phyloP scores from a whole-genome alignment of 2,113 vertebrate genomes.

The Salvator merianae region DNA sequence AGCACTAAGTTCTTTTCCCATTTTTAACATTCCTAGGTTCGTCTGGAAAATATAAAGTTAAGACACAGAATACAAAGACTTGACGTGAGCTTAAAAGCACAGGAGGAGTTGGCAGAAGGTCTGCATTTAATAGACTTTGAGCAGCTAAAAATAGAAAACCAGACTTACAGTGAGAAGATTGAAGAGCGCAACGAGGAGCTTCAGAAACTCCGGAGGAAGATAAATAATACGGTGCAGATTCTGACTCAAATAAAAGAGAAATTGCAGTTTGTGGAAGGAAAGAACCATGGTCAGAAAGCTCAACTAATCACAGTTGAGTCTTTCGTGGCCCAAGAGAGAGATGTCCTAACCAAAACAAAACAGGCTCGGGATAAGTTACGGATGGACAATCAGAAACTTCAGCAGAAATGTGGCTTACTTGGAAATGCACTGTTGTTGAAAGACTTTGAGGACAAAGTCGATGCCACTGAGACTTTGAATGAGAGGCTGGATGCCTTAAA shows the following conservation, averaged over 20 bases:
- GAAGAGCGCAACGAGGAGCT: constrained; percentile 75
- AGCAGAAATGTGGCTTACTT: constrained; percentile 76
- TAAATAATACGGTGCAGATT: constrained; percentile 68
- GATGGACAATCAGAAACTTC: constrained; percentile 70
- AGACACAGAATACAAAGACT: constrained; percentile 68
- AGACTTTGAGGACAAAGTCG: constrained; percentile 80
- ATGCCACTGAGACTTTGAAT: constrained; percentile 50
- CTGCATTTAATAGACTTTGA: constrained; percentile 74
- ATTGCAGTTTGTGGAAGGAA: constrained; percentile 74
- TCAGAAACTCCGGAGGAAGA: constrained; percentile 71
- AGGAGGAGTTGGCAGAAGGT: constrained; percentile 58
- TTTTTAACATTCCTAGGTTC: constrained; percentile 31
- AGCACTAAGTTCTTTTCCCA: no score
- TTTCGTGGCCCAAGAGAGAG: constrained; percentile 60
- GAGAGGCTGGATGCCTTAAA: constrained; percentile 73
- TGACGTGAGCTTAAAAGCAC: constrained; percentile 63
- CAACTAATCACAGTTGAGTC: constrained; percentile 68
- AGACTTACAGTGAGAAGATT: constrained; percentile 68
- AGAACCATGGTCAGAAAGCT: constrained; percentile 63
- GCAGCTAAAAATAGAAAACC: constrained; percentile 78
- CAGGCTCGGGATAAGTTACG: constrained; percentile 70
- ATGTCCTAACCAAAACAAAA: constrained; percentile 74
- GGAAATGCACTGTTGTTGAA: constrained; percentile 75
- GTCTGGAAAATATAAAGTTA: constrained; percentile 79
- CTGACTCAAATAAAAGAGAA: constrained; percentile 85